Conservation (phyloP, 2,113 vertebrate species). For the Silurus asotus region DNA sequence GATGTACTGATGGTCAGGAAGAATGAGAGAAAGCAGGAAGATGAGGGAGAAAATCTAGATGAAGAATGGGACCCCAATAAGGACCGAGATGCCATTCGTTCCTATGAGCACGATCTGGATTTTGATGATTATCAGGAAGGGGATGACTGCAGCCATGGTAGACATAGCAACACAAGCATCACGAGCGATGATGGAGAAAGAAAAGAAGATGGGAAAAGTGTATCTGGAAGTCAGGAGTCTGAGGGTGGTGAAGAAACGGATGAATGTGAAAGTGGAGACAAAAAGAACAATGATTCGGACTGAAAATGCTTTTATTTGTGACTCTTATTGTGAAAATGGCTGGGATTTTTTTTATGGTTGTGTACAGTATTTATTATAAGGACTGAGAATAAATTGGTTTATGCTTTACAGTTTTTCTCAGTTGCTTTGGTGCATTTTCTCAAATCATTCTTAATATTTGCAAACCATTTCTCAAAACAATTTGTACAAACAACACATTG, state of each 20-base stretch:
- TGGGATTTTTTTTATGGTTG: constrained; percentile 3
- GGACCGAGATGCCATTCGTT: constrained; percentile 54
- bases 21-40: constrained; percentile 8
- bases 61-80: constrained; percentile 44
- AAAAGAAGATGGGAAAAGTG: neutral
- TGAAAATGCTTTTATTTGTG: neutral
- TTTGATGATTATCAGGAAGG: constrained; percentile 16
- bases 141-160: constrained; percentile 22
- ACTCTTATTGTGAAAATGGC: constrained; percentile 10
- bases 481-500: too few relatives aligned
- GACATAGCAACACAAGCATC: constrained; percentile 33
- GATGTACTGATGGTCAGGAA: constrained; percentile 3
- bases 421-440: too few relatives aligned
- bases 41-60: constrained; percentile 18
- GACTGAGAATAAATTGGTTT: neutral
- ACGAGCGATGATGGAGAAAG: constrained; percentile 5
- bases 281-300: constrained; percentile 10
- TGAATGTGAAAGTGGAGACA: neutral
- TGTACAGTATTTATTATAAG: neutral
- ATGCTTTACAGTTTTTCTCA: neutral
- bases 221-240: neutral
- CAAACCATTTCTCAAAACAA: too few relatives aligned
- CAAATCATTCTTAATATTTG: too few relatives aligned
- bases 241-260: neutral
- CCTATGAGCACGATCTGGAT: constrained; percentile 53